These are phyloP conservation scores for Macrosteles quadrilineatus DNA, from an alignment of 1,140 invertebrate species.

Conservation along the genomic window DNA sequence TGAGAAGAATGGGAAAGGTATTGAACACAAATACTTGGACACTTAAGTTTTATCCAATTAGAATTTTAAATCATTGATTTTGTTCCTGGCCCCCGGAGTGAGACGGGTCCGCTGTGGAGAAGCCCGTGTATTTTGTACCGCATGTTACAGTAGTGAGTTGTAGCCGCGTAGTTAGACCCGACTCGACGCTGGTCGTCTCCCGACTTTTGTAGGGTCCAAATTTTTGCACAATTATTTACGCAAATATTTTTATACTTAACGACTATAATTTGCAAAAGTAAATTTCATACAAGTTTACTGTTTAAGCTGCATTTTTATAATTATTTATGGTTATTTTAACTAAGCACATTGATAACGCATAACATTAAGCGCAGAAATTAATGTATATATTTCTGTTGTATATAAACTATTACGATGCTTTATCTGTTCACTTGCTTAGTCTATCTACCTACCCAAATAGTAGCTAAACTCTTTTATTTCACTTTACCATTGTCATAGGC, in stretches of 20 bases:
- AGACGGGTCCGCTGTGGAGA: no score
- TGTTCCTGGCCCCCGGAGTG: no score
- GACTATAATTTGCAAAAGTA: no score
- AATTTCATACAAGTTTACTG: no score
- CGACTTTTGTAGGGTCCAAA: constrained; percentile 12
- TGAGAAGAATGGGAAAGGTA: no score
- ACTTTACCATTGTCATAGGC: no score
- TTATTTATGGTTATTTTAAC: neutral
- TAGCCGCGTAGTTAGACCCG: neutral
- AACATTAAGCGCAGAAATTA: neutral
- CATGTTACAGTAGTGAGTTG: neutral
- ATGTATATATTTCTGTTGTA: constrained; percentile 23
- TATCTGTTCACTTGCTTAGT: no score
- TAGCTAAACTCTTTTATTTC: no score
- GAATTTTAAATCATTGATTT: no score
- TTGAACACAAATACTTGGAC: no score
- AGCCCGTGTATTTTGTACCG: neutral
- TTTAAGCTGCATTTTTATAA: neutral
- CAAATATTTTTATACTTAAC: constrained; percentile 13
- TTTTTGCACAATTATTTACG: constrained; percentile 7
- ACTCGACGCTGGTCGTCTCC: constrained; percentile 7
- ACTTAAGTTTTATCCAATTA: no score
- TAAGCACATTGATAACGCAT: neutral
- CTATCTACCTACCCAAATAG: no score
- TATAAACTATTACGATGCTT: neutral